Evolutionary conservation across 2,888 invertebrate genomes (phyloP).

Genomic region (Cerastis leucographa): DNA sequence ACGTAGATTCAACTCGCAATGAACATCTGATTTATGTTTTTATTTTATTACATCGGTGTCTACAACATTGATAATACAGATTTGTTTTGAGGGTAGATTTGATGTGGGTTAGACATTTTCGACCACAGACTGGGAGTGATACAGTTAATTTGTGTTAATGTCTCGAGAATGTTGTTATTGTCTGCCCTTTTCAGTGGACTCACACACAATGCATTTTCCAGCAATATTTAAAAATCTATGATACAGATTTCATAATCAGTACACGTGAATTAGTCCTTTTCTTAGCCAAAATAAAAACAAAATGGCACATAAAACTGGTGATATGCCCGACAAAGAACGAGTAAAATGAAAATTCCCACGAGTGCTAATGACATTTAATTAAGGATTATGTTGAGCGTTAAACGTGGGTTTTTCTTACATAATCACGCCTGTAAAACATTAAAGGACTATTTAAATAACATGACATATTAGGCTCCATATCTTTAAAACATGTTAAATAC

Average conservation of each 20-base stretch:
- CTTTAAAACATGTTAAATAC: slow-evolving; percentile 5
- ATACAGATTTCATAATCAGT: neutral
- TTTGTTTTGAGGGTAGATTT: slow-evolving; percentile 15
- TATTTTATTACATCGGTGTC: slow-evolving; percentile 31
- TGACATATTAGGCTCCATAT: neutral
- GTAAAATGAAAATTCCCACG: slow-evolving; percentile 30
- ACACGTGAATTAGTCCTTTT: neutral
- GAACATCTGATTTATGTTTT: slow-evolving; percentile 6
- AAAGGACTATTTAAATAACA: slow-evolving; percentile 17
- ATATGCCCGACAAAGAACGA: slow-evolving; percentile 19
- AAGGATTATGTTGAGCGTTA: slow-evolving; percentile 32
- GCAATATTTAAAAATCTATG: neutral
- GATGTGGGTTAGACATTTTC: slow-evolving; percentile 12
- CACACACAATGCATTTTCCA: slow-evolving; percentile 6
- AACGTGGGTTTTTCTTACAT: slow-evolving; percentile 36
- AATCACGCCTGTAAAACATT: slow-evolving; percentile 17
- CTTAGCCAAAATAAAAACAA: slow-evolving; percentile 10
- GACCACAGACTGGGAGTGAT: neutral
- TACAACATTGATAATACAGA: slow-evolving; percentile 15
- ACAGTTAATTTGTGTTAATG: slow-evolving; percentile 5
- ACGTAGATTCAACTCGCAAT: slow-evolving; percentile 15
- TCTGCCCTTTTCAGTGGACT: neutral
- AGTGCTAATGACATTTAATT: slow-evolving; percentile 52
- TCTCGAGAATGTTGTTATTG: neutral
- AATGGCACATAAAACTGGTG: slow-evolving; percentile 16